Percentiles rank a stretch among this genome's conserved stretches.
phyloP scores from a whole-genome alignment of 2,113 vertebrate species.

The Rhinoptilus africanus region DNA sequence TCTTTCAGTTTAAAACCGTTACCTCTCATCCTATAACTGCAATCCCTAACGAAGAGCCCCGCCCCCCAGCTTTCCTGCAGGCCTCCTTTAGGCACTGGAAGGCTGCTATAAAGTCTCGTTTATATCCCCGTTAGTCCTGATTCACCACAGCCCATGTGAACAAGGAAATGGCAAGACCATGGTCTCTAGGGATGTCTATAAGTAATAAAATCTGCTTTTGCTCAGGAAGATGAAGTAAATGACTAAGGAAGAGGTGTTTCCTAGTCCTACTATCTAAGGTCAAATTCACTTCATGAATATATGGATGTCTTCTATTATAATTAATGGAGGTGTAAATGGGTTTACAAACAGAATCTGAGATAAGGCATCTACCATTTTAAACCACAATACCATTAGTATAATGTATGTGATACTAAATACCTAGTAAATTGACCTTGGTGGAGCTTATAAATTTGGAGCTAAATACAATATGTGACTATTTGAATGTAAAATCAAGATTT shows the following conservation, averaged over 20 bases:
- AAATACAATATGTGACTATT: neutral
- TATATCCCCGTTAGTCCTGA: neutral
- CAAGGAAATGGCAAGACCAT: neutral
- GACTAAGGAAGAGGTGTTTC: neutral
- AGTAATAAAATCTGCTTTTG: neutral
- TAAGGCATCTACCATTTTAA: neutral
- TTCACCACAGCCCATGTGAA: neutral
- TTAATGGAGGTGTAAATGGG: neutral
- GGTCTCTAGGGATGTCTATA: neutral
- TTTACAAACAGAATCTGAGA: neutral
- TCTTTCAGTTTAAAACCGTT: neutral
- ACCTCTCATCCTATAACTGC: too few relatives aligned
- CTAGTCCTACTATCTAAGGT: neutral
- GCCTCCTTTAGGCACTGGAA: neutral
- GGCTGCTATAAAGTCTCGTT: neutral
- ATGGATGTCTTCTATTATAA: neutral
- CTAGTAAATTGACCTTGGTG: neutral
- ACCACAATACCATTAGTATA: neutral
- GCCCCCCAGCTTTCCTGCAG: neutral
- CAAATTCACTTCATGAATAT: neutral
- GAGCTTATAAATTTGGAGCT: neutral
- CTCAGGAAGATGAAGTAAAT: neutral
- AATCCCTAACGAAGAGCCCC: neutral
- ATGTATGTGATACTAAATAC: neutral
- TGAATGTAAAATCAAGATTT: neutral